phyloP scores from a whole-genome alignment of 1,140 invertebrate genomes.

The Pygmarrhopalites habei region DNA sequence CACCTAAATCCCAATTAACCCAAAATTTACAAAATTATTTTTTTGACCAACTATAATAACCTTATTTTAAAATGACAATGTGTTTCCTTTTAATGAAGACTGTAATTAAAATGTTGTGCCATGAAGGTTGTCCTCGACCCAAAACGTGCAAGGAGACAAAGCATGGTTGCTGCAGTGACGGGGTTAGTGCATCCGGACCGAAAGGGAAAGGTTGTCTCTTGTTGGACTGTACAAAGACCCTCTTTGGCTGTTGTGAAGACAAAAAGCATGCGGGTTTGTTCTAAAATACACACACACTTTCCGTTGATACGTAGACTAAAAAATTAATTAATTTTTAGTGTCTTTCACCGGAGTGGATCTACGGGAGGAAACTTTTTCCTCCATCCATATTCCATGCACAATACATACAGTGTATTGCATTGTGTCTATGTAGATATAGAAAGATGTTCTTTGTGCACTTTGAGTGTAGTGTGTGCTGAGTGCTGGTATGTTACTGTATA shows the following conservation, averaged over 20 bases:
- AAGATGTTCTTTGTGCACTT: no score
- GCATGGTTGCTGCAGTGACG: conserved; percentile 83
- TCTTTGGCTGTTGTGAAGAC: conserved; percentile 60
- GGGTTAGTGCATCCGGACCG: conserved; percentile 71
- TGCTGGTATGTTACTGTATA: no score
- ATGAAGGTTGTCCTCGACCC: conserved; percentile 57
- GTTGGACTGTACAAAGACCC: conserved; percentile 45
- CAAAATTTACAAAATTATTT: not conserved
- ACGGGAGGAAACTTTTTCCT: no score
- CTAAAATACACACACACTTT: conserved; percentile 40
- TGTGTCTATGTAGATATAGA: no score
- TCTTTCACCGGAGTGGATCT: no score
- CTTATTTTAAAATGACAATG: not conserved
- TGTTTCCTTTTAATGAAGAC: no score
- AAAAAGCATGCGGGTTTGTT: conserved; percentile 48
- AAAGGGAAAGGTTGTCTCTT: conserved; percentile 62
- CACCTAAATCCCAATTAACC: no score
- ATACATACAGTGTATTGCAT: no score
- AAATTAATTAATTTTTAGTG: no score
- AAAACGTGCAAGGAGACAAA: conserved; percentile 71
- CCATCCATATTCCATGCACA: no score
- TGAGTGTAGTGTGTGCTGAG: no score
- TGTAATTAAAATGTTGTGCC: not conserved
- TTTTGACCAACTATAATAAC: not conserved
- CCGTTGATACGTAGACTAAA: no score